A percentile compares a stretch with the other conserved stretches of the same genome.
Conservation (phyloP, 2,888 invertebrate genomes). For the Amorpha juglandis region DNA sequence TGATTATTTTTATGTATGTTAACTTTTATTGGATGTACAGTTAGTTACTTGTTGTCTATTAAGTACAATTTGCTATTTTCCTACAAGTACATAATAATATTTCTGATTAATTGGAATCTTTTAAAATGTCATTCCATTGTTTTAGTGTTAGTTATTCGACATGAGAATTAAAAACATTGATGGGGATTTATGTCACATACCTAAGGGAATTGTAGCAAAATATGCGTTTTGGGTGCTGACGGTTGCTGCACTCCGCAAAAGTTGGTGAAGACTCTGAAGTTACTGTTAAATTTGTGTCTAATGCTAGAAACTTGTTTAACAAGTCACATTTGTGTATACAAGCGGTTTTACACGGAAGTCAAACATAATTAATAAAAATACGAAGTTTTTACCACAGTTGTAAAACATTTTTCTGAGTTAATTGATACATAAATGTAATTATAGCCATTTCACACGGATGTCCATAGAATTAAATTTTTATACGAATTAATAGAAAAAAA, state of each 20-base stretch:
- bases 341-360: slow-evolving; percentile 18
- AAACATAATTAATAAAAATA: slow-evolving; percentile 2
- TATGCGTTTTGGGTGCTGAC: too few species aligned
- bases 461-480: slow-evolving; percentile 6
- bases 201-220: too few species aligned
- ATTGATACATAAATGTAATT: slow-evolving; percentile 20
- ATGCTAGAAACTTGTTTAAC: not conserved
- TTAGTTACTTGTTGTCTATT: not conserved
- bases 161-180: too few species aligned
- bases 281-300: not conserved
- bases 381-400: slow-evolving; percentile 5
- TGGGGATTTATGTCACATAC: too few species aligned
- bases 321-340: not conserved
- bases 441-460: slow-evolving; percentile 11
- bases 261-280: too few species aligned
- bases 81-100: too few species aligned
- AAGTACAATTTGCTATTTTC: too few species aligned
- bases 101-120: too few species aligned
- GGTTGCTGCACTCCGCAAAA: too few species aligned
- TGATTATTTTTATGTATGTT: not conserved
- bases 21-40: not conserved
- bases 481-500: slow-evolving; percentile 22
- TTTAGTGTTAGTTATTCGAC: too few species aligned
- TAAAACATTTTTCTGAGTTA: slow-evolving; percentile 7
- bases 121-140: too few species aligned